Evolutionary conservation across 2,113 vertebrate genomes (phyloP).

Genomic region (Dermatemys mawii): DNA sequence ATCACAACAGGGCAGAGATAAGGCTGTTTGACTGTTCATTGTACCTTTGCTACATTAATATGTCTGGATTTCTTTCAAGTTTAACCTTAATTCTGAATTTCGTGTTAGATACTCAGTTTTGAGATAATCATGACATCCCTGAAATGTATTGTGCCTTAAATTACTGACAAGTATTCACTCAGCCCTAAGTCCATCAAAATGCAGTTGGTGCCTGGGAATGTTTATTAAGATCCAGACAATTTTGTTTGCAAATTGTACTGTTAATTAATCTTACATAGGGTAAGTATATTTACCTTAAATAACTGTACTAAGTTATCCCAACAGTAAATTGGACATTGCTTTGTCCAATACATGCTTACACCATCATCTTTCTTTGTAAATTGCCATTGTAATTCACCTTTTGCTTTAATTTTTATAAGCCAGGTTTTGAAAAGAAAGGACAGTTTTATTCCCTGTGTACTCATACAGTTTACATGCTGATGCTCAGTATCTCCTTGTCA

Average conservation of each 20-base stretch:
- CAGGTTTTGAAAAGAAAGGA: neutral
- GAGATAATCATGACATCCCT: neutral
- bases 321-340: too few species aligned
- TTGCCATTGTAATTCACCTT: neutral
- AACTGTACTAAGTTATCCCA: neutral
- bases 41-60: neutral
- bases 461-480: neutral
- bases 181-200: neutral
- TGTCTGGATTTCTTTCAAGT: neutral
- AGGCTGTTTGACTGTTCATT: neutral
- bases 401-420: neutral
- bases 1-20: neutral
- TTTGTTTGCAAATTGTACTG: neutral
- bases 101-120: neutral
- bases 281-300: neutral
- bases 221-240: neutral
- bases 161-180: neutral
- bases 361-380: neutral
- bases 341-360: neutral
- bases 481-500: rapidly evolving
- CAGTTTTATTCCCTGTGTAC: neutral
- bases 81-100: slow-evolving; percentile 3
- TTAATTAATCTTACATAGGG: neutral
- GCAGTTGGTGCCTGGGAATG: neutral
- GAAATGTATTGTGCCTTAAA: neutral